Evolutionary conservation across 1,140 invertebrate genomes (phyloP).

Genomic region (Hirudo medicinalis): DNA sequence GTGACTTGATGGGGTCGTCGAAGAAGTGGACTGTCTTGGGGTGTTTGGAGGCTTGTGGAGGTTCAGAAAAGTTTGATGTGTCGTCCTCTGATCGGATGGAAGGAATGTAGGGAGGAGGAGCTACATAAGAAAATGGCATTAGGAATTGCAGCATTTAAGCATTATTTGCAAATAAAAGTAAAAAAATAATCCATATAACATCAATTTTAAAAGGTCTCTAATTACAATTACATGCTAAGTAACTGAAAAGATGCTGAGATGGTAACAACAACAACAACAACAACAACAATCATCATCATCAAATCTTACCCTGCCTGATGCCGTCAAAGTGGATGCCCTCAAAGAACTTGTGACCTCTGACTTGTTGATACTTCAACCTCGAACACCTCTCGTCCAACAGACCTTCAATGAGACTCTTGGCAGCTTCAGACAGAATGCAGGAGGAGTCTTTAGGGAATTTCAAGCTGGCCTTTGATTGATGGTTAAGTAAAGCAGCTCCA

Average conservation of each 20-base stretch:
- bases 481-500: too few species aligned
- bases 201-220: too few species aligned
- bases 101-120: conserved; percentile 78
- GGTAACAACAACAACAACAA: neutral
- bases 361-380: conserved; percentile 42
- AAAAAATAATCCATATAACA: too few species aligned
- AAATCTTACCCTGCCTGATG: conserved; percentile 32
- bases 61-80: conserved; percentile 81
- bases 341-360: conserved; percentile 35
- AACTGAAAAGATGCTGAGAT: neutral
- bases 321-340: conserved; percentile 27
- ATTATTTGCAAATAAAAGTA: neutral
- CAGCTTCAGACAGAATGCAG: conserved; percentile 44
- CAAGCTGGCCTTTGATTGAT: conserved; percentile 38
- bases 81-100: conserved; percentile 90
- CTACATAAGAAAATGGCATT: conserved; percentile 61
- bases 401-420: conserved; percentile 46
- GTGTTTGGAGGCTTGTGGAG: neutral
- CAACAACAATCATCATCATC: neutral
- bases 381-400: conserved; percentile 45
- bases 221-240: neutral
- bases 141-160: neutral
- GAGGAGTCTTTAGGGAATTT: conserved; percentile 44
- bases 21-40: neutral
- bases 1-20: neutral